phyloP scores from a whole-genome alignment of 2,113 vertebrate species.

The Hippocampus comes region DNA sequence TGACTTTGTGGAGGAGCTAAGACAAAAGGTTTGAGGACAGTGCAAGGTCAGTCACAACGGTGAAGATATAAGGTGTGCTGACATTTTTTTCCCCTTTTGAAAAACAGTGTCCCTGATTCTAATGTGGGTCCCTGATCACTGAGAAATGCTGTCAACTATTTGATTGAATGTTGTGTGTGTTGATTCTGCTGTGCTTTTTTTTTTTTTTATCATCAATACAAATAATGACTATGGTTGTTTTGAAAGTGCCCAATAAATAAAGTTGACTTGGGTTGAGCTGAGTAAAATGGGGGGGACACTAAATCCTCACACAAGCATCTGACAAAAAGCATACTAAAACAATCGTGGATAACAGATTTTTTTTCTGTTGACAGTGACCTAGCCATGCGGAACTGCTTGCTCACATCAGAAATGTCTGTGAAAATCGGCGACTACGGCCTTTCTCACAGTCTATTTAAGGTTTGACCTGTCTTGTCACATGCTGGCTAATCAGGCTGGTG shows the following conservation, averaged over 20 bases:
- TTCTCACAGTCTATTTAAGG: slow-evolving; percentile 90
- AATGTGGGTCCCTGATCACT: too few relatives aligned
- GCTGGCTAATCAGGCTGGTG: neutral
- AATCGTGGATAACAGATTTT: neutral
- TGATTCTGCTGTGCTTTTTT: too few relatives aligned
- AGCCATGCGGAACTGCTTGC: slow-evolving; percentile 90
- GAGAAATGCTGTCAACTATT: too few relatives aligned
- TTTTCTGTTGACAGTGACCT: slow-evolving; percentile 79
- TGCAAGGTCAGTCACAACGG: neutral
- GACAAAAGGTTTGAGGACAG: neutral
- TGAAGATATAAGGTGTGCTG: too few relatives aligned
- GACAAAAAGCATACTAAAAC: neutral
- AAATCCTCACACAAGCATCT: neutral
- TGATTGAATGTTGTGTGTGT: too few relatives aligned
- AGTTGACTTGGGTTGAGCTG: too few relatives aligned
- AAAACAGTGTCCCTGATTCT: too few relatives aligned
- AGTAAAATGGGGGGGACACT: too few relatives aligned
- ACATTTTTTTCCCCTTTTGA: too few relatives aligned
- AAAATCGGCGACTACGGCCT: slow-evolving; percentile 96
- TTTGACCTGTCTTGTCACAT: slow-evolving; percentile 53
- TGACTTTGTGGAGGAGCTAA: slow-evolving; percentile 37
- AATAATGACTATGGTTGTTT: too few relatives aligned
- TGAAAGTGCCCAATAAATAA: too few relatives aligned
- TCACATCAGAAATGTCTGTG: slow-evolving; percentile 88
- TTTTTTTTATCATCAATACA: too few relatives aligned